These are phyloP conservation scores for Verasper variegatus DNA, from an alignment of 2,113 vertebrate genomes.

Conservation along the genomic window DNA sequence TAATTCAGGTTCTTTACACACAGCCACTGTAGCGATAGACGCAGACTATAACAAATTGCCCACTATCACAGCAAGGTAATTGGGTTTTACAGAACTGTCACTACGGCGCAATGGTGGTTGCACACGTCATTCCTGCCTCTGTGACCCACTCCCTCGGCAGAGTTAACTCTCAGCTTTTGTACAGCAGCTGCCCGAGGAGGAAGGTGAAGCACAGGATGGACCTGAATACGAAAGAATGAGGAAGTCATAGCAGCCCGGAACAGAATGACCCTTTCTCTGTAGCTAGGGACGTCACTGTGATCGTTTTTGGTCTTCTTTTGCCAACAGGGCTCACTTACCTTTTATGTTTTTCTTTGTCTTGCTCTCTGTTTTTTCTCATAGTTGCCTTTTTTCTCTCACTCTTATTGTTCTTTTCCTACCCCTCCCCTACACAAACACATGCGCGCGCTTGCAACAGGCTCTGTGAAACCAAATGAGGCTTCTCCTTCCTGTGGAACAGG, in stretches of 20 bases:
- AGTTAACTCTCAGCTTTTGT: constrained; percentile 25
- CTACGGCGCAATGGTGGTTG: constrained; percentile 38
- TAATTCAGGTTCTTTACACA: constrained; percentile 44
- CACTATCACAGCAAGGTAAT: constrained; percentile 9
- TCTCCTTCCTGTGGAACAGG: constrained; percentile 22
- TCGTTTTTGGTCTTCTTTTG: background rate
- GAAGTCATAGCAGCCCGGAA: constrained; percentile 44
- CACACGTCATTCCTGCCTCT: constrained; percentile 37
- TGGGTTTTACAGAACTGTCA: constrained; percentile 13
- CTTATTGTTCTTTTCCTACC: background rate
- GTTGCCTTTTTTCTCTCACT: constrained; percentile 3
- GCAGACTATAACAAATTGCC: background rate
- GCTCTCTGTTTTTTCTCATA: background rate
- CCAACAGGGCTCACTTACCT: background rate
- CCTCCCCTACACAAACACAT: constrained; percentile 10
- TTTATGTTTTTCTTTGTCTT: background rate
- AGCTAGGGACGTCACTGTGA: background rate
- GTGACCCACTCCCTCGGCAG: constrained; percentile 15
- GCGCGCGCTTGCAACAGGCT: constrained; percentile 6
- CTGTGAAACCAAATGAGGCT: constrained; percentile 38
- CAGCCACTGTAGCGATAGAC: constrained; percentile 7
- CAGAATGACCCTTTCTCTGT: background rate
- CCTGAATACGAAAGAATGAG: constrained; percentile 62
- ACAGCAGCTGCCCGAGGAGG: constrained; percentile 19
- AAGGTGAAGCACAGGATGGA: constrained; percentile 31